Percentiles rank a stretch among this genome's conserved stretches.
Conservation (phyloP, 2,113 vertebrate species). For the Podiceps cristatus region DNA sequence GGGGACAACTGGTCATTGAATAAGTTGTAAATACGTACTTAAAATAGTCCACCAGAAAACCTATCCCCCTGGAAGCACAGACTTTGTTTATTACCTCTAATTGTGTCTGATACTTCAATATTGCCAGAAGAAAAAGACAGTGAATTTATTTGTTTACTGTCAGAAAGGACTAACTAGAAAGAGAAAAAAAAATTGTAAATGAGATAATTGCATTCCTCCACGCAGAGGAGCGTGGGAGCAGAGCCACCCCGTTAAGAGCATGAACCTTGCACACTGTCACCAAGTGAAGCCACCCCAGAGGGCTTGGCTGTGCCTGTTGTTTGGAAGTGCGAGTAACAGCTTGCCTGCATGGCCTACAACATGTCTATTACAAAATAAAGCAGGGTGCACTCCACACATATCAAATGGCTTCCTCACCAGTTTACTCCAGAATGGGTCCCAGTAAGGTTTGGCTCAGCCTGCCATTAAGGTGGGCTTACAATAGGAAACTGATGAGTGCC, state of each 20-base stretch:
- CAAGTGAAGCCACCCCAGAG: background rate
- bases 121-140: background rate
- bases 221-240: background rate
- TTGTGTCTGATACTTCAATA: background rate
- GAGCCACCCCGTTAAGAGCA: background rate
- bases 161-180: background rate
- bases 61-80: background rate
- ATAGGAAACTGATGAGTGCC: background rate
- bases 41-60: background rate
- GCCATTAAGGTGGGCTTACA: background rate
- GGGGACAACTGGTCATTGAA: background rate
- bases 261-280: fast-evolving
- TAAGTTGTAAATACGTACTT: background rate
- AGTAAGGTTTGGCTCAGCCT: background rate
- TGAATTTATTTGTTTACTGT: fast-evolving
- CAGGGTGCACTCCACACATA: fast-evolving
- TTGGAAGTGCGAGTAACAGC: background rate
- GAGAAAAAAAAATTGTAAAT: background rate
- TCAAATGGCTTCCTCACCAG: fast-evolving
- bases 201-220: background rate
- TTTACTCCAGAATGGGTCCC: background rate
- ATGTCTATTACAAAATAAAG: background rate
- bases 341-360: background rate
- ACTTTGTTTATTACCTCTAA: background rate
- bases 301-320: background rate